Base-by-base conservation (phyloP, 2,888 invertebrate species). In the Oxytorus armatus region DNA sequence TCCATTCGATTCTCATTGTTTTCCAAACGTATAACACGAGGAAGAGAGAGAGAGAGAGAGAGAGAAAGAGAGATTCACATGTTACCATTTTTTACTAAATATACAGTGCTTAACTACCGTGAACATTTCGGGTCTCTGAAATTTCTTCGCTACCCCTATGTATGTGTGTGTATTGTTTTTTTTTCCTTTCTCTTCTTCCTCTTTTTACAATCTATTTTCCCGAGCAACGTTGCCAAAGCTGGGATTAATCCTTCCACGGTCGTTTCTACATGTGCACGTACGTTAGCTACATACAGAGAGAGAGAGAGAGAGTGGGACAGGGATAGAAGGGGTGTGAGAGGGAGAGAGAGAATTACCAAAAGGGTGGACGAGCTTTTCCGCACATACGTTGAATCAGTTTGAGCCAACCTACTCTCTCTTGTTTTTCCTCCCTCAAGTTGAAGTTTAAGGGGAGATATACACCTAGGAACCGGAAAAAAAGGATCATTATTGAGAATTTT, bases 361-460 rank as follows among this genome's bases (percentile, higher is more conserved):
- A n/a, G n/a, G n/a, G n/a, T n/a, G n/a, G n/a, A n/a, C n/a, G n/a
- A n/a, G n/a, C n/a, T 59, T 59, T 55, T 65, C 25, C 57, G 47
- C 57, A 59, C 65, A 59, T 77, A 80, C 53, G 49, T 75, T 79
- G 80, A 86, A 82, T 86, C 77, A 81, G 84, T 83, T 85, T n/a
- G 84, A 85, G 29, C 42, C 51, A 29, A 66, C 49, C 39, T 36
- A 55, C 21, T 39, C 33, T 51, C 29, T 57, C n/a, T n/a, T 70
- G 81, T 82, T 85, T 82, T 86, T 86, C 55, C 49, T 65, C 49
- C 55, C n/a, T n/a, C n/a, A n/a, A n/a, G n/a, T n/a, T n/a, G n/a
- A n/a, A n/a, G n/a, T n/a, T n/a, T n/a, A n/a, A n/a, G n/a, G n/a
- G n/a, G n/a, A n/a, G n/a, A n/a, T n/a, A n/a, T n/a, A n/a, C n/a